Conservation (phyloP, 2,797 vertebrate genomes). For the Sebastiscus tertius region DNA sequence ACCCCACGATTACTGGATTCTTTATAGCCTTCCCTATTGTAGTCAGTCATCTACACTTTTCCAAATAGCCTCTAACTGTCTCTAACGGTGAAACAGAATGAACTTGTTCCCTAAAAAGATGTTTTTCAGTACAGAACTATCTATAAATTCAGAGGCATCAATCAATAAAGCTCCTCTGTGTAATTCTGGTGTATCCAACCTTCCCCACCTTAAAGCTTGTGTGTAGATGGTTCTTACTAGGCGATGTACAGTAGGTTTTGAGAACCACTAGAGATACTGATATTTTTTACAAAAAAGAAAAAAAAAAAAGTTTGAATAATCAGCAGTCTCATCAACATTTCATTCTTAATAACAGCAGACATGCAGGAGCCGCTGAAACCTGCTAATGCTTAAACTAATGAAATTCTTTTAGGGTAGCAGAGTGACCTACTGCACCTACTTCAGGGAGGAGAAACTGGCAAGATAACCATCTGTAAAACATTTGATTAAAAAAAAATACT, state of each 20-base stretch:
- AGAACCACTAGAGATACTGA: slow-evolving; percentile 2
- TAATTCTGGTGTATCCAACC: slow-evolving; percentile 8
- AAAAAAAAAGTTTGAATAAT: background rate
- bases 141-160: slow-evolving; percentile 20
- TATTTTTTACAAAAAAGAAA: slow-evolving; percentile 31
- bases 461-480: slow-evolving; percentile 3
- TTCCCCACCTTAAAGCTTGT: background rate
- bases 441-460: slow-evolving; percentile 2
- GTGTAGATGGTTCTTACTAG: slow-evolving; percentile 3
- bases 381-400: background rate
- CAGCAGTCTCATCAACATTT: background rate
- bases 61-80: slow-evolving; percentile 14
- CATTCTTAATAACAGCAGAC: background rate
- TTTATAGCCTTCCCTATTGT: slow-evolving; percentile 11
- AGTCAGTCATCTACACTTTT: slow-evolving; percentile 10
- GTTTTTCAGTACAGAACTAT: background rate
- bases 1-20: slow-evolving; percentile 41
- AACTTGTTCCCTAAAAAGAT: background rate
- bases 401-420: background rate
- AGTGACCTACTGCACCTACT: background rate
- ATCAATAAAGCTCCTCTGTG: slow-evolving; percentile 24
- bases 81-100: slow-evolving; percentile 2
- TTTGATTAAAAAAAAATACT: background rate
- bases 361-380: background rate
- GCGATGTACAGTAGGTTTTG: background rate